Evolutionary conservation across 1,140 invertebrate species (phyloP), one percentile per base, ranked within the genome.

Genomic region (Harpegnathos saltator): DNA sequence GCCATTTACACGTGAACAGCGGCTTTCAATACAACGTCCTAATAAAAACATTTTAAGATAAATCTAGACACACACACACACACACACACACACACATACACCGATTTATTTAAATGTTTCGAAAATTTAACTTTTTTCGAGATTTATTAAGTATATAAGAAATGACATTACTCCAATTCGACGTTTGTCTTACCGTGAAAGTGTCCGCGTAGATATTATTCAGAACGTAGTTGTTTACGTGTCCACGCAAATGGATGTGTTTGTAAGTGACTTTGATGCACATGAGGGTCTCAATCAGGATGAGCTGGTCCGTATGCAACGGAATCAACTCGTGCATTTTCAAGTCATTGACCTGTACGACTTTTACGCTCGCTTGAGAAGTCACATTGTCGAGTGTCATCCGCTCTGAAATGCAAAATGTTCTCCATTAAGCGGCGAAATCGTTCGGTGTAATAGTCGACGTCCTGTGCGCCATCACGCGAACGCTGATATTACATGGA

Each of bases 151-250:
- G 33, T 33, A 7, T 33, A 33, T 2, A 3, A 65, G 26, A 80
- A 33, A 59, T 4, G 7, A 38, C 26, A 7, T 54, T 65, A 22
- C 26, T 73, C 12, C 24, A 38, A 9, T 33, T 19, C 54, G 9
- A 38, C 1, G 9, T 52, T 54, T 65, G 59, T 22, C 26, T 22
- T 89, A 92, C 92, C 92, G 86, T 91, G 5, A 93, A 90, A 11
- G 91, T 92, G n/a, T 89, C 86, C 14, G 87, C 22, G 38, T 90
- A 92, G 24, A 93, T 77, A 7, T 89, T 52, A 0, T 74, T 19
- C 17, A 92, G 65, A 52, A 81, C 54, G 0, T 88, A 19, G 0
- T 58, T 61, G 48, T 93, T 93, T 11, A 93, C 12, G 0, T 3
- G 73, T 12, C 91, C 89, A 24, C n/a, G 22, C 11, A 91, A 84